Evolutionary conservation across 2,888 invertebrate genomes (phyloP), one percentile per base, ranked within the genome.

Genomic region (Gastrophysa polygoni): DNA sequence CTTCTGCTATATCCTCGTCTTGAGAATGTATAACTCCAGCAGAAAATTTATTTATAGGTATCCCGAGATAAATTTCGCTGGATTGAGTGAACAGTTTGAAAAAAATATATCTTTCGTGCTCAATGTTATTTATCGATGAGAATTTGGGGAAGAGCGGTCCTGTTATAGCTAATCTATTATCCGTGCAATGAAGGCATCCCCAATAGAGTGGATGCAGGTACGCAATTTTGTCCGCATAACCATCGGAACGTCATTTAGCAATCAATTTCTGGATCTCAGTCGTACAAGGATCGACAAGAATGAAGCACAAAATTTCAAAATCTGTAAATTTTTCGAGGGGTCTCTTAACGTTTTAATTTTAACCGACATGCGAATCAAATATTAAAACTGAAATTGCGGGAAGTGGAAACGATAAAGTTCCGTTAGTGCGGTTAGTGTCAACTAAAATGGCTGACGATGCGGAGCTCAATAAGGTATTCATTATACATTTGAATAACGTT

Each of bases 391-490:
- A 24, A 24, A 5, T 24, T 5, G 4, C 4, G 8, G 29, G 10
- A 11, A 47, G 32, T 48, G 28, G 18, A 20, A n/a, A 46, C 46
- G 59, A 56, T 61, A 61, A 61, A 59, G 24, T 54, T 61, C 46
- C 46, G 51, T 50, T 55, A 20, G 18, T 38, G 61, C 44, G 51
- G 47, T 61, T 44, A 32, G 61, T 56, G 61, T 44, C 66, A 34
- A 21, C 38, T 34, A 50, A 63, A 65, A 79, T 79, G 79, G 76
- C 75, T 47, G 75, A 76, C 59, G 79, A 79, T 61, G 78, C 75
- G 63, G 77, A 77, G 63, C 70, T 79, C 56, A 77, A 76, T 60
- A 78, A 75, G 76, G 79, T 78, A 54, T 17, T 43, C n/a, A n/a
- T n/a, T n/a, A n/a, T n/a, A n/a, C n/a, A n/a, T n/a, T n/a, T n/a